phyloP scores from a whole-genome alignment of 2,888 invertebrate species.

The Magallana nippona region DNA sequence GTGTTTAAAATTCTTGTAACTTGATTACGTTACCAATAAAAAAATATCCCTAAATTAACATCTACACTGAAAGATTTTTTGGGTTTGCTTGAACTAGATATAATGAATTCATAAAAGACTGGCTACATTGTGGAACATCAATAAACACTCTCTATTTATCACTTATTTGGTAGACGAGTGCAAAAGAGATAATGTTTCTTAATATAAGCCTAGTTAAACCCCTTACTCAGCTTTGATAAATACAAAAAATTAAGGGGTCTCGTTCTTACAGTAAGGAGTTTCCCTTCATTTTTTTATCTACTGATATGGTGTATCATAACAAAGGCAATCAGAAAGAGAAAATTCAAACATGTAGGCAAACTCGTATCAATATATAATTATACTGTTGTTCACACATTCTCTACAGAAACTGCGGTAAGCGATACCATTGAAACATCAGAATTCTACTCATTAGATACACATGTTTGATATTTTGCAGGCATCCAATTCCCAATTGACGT shows the following conservation, averaged over 20 bases:
- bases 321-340: too few species aligned
- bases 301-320: too few species aligned
- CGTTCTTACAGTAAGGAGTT: too few species aligned
- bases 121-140: too few species aligned
- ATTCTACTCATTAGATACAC: not conserved
- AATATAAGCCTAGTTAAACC: not conserved
- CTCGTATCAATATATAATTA: too few species aligned
- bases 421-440: not conserved
- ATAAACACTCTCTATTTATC: conserved; percentile 1
- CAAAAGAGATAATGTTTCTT: not conserved
- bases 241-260: not conserved
- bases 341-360: too few species aligned
- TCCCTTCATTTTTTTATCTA: not conserved
- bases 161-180: not conserved
- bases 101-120: too few species aligned
- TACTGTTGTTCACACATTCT: not conserved
- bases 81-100: too few species aligned
- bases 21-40: too few species aligned
- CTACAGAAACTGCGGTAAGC: not conserved
- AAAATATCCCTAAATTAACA: too few species aligned
- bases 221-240: not conserved
- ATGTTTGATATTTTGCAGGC: not conserved
- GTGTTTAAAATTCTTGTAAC: too few species aligned
- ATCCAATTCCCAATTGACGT: not conserved
- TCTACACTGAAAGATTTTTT: too few species aligned